Evolutionary conservation across 1,140 invertebrate species (phyloP).

Genomic region (Drosophila mauritiana): DNA sequence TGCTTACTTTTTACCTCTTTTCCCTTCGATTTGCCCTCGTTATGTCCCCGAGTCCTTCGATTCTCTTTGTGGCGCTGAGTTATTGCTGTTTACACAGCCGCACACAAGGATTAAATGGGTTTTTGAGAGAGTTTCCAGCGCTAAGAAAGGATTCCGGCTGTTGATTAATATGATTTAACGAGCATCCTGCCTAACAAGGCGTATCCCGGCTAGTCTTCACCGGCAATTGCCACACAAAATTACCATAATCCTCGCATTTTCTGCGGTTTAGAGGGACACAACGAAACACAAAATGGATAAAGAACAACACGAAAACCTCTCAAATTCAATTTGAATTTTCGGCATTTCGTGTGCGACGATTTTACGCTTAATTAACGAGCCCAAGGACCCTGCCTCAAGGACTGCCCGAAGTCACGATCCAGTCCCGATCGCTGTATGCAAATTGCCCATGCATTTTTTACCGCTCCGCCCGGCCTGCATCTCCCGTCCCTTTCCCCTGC

Average conservation of each 20-base stretch:
- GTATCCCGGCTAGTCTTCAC: constrained; percentile 36
- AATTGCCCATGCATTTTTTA: constrained; percentile 54
- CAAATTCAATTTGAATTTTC: constrained; percentile 72
- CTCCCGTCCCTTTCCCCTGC: constrained; percentile 18
- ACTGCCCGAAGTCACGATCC: constrained; percentile 23
- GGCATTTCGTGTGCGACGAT: constrained; percentile 59
- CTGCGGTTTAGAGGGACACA: constrained; percentile 45
- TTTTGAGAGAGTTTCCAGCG: constrained; percentile 54
- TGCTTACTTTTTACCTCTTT: constrained; percentile 24
- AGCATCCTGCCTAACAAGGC: constrained; percentile 48
- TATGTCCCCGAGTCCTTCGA: constrained; percentile 7
- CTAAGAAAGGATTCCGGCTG: constrained; percentile 18
- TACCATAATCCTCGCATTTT: constrained; percentile 74
- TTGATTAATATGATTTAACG: constrained; percentile 77
- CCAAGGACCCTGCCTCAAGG: constrained; percentile 26
- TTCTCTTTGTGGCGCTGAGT: constrained; percentile 35
- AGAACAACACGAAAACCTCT: constrained; percentile 57
- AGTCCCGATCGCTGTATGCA: constrained; percentile 60
- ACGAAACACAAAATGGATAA: constrained; percentile 22
- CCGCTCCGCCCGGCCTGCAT: constrained; percentile 2
- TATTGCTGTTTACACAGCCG: constrained; percentile 78
- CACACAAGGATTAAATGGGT: constrained; percentile 78
- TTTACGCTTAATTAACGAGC: constrained; percentile 78
- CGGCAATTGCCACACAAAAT: constrained; percentile 25
- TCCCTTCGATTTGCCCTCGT: constrained; percentile 19